Base-by-base conservation (phyloP, 1,140 invertebrate species). In the Drusus annulatus region DNA sequence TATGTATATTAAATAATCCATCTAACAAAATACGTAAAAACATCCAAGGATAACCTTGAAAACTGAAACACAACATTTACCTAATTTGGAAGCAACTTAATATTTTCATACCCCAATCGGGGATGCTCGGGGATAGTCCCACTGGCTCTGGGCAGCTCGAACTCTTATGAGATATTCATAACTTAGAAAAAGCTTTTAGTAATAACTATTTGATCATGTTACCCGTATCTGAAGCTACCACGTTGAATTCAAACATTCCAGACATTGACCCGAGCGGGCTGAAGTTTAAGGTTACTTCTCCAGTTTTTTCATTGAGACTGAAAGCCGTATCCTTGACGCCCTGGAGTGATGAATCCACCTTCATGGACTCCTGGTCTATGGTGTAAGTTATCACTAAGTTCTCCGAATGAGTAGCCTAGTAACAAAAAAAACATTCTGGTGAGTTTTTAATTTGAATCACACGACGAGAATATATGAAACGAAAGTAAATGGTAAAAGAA, bases 181-280 rank as follows among this genome's bases (percentile, higher is more conserved):
- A 36, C n/a, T n/a, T 36, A 36, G 7, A 2, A 36, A 36, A 28
- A 36, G 7, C 4, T 69, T 16, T 45, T 69, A 19, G 50, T 69
- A 36, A 62, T 19, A 25, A 16, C 31, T 36, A n/a, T 69, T 6
- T 16, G 6, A 36, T 17, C 2, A 23, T 68, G 51, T 63, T 84
- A 90, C 89, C 86, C 56, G 87, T 80, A 78, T 93, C 92, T n/a
- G 83, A 85, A 6, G 91, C 91, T 0, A 84, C 58, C 17, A 92
- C 86, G n/a, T 90, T 80, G 76, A 92, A 92, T 73, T 87, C 85
- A 83, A 92, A 92, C 86, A 88, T 90, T 79, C 92, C 92, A 31
- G 87, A 87, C 90, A 92, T 91, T 69, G 84, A 86, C 21, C 86
- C 86, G 0, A 86, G 86, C 1, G 90, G 89, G 82, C 87, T 86